phyloP scores from a whole-genome alignment of 2,888 invertebrate genomes.

The Sympetrum striolatum region DNA sequence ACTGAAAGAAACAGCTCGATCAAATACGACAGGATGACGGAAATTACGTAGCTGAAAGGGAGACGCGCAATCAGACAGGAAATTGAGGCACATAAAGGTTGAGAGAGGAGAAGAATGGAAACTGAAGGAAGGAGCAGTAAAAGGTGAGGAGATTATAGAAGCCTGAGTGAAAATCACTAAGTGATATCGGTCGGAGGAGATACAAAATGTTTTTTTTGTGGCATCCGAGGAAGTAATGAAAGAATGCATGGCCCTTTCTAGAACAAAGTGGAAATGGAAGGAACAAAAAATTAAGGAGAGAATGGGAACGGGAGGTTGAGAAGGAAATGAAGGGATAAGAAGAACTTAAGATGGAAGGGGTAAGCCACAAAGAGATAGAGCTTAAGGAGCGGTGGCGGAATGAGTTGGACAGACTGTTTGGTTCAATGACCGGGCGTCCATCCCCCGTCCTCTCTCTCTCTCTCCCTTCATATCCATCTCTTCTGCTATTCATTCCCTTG shows the following conservation, averaged over 20 bases:
- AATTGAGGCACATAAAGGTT: not conserved
- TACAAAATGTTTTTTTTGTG: not conserved
- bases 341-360: not conserved
- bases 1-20: no score
- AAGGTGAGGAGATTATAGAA: not conserved
- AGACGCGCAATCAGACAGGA: not conserved
- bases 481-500: not conserved
- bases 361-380: not conserved
- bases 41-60: no score
- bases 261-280: no score
- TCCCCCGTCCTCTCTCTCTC: not conserved
- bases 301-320: not conserved
- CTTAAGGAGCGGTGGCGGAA: not conserved
- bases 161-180: not conserved
- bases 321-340: not conserved
- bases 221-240: not conserved
- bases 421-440: constrained; percentile 18
- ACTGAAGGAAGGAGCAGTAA: not conserved
- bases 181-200: not conserved
- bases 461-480: not conserved
- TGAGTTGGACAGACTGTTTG: constrained; percentile 25
- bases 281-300: not conserved
- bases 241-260: no score
- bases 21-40: no score
- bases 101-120: not conserved